Percentiles rank a stretch among this genome's conserved stretches.
These are phyloP conservation scores for Myrmophylax atrothorax DNA, from an alignment of 2,113 vertebrate genomes.

Conservation along the genomic window DNA sequence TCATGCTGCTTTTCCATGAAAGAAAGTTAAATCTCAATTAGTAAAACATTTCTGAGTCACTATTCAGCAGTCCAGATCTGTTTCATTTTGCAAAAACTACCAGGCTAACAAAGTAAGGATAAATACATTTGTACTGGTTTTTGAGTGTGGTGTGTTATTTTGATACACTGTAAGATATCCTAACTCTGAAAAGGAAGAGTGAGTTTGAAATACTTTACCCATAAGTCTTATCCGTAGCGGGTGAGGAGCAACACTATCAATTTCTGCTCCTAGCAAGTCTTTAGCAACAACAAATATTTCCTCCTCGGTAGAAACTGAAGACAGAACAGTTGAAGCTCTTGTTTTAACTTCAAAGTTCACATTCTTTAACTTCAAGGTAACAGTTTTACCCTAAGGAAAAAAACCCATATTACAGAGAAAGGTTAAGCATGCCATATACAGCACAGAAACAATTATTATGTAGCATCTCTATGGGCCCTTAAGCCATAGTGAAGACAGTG, in stretches of 20 bases:
- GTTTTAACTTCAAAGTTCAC: slow-evolving; percentile 97
- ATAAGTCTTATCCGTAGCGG: slow-evolving; percentile 92
- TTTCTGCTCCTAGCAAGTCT: slow-evolving; percentile 90
- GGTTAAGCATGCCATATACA: background rate
- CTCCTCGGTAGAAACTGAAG: slow-evolving; percentile 84
- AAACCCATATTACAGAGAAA: background rate
- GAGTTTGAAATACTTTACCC: slow-evolving; percentile 80
- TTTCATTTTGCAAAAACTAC: background rate
- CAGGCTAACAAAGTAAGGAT: background rate
- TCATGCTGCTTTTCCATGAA: background rate
- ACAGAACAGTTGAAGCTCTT: slow-evolving; percentile 82
- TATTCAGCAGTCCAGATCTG: background rate
- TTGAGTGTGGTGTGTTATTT: background rate
- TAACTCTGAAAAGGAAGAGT: slow-evolving; percentile 17
- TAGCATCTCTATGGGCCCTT: background rate
- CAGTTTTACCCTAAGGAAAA: slow-evolving; percentile 84
- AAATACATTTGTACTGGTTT: background rate
- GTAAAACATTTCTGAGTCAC: background rate
- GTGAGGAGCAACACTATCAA: slow-evolving; percentile 84
- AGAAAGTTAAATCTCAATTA: background rate
- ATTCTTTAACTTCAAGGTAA: slow-evolving; percentile 95
- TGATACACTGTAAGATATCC: background rate
- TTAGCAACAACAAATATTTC: slow-evolving; percentile 93
- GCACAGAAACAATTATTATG: background rate
- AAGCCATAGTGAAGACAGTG: background rate